phyloP scores from a whole-genome alignment of 2,113 vertebrate species.

The Eidolon helvum region DNA sequence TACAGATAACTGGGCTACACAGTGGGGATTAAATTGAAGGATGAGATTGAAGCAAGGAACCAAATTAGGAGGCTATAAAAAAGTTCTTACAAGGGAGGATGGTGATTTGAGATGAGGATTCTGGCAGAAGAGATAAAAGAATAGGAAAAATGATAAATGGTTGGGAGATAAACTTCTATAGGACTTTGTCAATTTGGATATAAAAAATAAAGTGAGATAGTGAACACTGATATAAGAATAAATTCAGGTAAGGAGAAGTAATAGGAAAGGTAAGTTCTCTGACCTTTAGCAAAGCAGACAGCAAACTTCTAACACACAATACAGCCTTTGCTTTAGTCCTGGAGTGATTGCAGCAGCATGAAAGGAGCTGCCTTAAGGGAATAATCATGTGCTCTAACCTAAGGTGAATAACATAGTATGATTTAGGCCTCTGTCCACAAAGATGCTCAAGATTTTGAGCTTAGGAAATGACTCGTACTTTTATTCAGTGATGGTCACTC shows the following conservation, averaged over 20 bases:
- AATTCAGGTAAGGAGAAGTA: background rate
- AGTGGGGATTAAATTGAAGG: background rate
- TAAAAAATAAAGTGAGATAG: background rate
- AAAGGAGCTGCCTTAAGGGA: background rate
- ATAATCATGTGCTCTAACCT: background rate
- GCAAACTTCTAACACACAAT: background rate
- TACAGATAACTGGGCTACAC: background rate
- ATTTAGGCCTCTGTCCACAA: background rate
- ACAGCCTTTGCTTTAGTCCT: background rate
- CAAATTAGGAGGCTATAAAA: background rate
- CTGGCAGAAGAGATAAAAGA: background rate
- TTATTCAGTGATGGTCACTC: background rate
- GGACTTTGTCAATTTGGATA: background rate
- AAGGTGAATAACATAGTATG: background rate
- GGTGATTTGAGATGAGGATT: background rate
- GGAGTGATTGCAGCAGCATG: background rate
- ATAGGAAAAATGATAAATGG: background rate
- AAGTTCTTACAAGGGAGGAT: background rate
- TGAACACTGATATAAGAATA: background rate
- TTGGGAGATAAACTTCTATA: background rate
- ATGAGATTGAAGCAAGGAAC: background rate
- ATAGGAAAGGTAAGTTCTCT: background rate
- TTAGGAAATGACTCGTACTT: background rate
- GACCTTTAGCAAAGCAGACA: background rate
- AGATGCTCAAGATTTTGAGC: background rate